phyloP scores from a whole-genome alignment of 2,797 vertebrate genomes.

The Siniperca undulata region DNA sequence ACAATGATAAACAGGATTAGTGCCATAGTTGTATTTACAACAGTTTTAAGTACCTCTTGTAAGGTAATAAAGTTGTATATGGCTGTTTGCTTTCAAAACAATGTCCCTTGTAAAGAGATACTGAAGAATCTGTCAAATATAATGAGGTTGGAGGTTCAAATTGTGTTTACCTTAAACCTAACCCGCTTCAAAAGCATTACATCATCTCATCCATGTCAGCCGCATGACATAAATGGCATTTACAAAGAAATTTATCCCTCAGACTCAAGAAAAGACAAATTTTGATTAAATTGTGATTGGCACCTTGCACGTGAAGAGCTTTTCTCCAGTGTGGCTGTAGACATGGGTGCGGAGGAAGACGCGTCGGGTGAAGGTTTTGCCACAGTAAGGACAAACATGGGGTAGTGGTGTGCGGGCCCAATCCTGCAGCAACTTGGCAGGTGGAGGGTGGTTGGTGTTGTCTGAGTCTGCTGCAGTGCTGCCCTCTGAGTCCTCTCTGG shows the following conservation, averaged over 20 bases:
- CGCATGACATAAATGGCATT: conserved; percentile 46
- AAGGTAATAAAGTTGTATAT: conserved; percentile 8
- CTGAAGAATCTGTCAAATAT: conserved; percentile 55
- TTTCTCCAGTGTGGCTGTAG: conserved; percentile 93
- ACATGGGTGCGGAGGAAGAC: conserved; percentile 93
- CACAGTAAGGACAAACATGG: conserved; percentile 91
- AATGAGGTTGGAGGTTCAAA: conserved; percentile 51
- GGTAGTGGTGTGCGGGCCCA: conserved; percentile 81
- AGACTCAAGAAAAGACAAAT: conserved; percentile 27
- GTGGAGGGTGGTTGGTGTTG: conserved; percentile 75
- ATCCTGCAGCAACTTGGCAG: conserved; percentile 83
- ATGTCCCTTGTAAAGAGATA: conserved; percentile 32
- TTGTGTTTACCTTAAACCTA: conserved; percentile 27
- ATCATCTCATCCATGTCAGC: conserved; percentile 57
- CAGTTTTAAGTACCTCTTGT: not conserved
- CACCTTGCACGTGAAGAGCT: conserved; percentile 91
- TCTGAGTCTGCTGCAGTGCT: conserved; percentile 52
- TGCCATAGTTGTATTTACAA: conserved; percentile 7
- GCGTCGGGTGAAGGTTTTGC: conserved; percentile 92
- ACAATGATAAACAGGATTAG: conserved; percentile 48
- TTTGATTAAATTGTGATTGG: conserved; percentile 42
- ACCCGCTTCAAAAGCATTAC: conserved; percentile 63
- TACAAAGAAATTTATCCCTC: conserved; percentile 47
- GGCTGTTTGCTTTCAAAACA: conserved; percentile 29
- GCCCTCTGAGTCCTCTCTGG: conserved; percentile 63